Evolutionary conservation across 2,797 vertebrate species (phyloP).

Genomic region (Loris lydekkerianus): DNA sequence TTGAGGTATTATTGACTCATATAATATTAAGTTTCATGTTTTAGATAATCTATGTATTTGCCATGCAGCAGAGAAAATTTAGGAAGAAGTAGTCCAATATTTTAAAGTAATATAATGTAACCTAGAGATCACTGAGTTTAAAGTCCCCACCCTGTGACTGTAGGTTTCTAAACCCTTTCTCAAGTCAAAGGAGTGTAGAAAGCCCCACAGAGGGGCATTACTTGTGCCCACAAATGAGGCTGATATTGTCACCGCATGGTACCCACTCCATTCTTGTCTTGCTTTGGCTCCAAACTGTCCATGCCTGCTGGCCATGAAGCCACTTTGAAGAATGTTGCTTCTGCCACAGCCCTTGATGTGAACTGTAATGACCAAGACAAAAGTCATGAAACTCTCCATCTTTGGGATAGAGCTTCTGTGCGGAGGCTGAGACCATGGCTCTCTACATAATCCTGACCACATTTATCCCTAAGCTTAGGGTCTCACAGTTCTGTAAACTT

Average conservation of each 20-base stretch:
- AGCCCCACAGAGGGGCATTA: background rate
- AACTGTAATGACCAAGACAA: background rate
- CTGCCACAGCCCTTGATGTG: background rate
- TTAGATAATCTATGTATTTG: background rate
- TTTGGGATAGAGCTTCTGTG: background rate
- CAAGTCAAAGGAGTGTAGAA: background rate
- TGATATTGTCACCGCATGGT: background rate
- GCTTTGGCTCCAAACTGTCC: background rate
- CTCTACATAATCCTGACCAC: background rate
- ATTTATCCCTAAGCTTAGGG: background rate
- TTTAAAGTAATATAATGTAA: background rate
- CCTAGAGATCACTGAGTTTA: slow-evolving; percentile 6
- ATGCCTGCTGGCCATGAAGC: background rate
- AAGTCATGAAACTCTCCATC: background rate
- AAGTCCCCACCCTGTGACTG: background rate
- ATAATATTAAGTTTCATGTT: background rate
- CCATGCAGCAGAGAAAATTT: slow-evolving; percentile 1
- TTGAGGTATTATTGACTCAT: background rate
- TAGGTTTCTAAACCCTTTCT: background rate
- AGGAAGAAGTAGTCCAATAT: background rate
- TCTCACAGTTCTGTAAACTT: background rate
- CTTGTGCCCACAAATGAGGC: background rate
- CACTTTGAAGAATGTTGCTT: background rate
- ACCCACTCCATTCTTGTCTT: background rate
- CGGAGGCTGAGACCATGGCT: background rate